Evolutionary conservation across 2,113 vertebrate species (phyloP), one percentile per base, ranked within the genome.

Genomic region (Limnothrissa miodon): DNA sequence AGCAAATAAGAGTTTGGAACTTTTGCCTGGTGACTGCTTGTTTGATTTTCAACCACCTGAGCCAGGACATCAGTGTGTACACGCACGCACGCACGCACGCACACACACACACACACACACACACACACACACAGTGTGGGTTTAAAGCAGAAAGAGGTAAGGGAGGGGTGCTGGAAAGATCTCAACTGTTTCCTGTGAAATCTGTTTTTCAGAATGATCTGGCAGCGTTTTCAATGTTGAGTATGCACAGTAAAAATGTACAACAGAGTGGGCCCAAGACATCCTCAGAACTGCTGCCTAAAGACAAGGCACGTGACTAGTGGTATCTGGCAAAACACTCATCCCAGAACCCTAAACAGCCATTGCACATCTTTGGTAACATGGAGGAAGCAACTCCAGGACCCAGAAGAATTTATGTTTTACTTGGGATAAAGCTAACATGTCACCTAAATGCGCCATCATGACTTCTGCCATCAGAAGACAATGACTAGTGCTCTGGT

Each of bases 101-200:
- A 42, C 42, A 42, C 42, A 42, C 42, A 42, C 42, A 42, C 42
- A 42, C 42, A 42, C 42, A 42, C 42, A 42, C 42, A 42, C 2
- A 42, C 42, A 42, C 42, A 42, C 42, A 42, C 4, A 23, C n/a
- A n/a, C n/a, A 36, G 66, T 4, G 33, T 15, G 66, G 15, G 2
- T 29, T 10, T 74, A 5, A 5, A 5, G 15, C 9, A 0, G 33
- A 4, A 66, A 66, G n/a, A 15, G 29, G 59, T 13, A 74, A 74
- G 66, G 25, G 66, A 74, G 66, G 59, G 13, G 59, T 56, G 51
- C 21, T 56, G 51, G 51, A 56, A 2, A 66, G n/a, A 74, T 74
- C 66, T 74, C 66, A 74, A 74, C 66, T 74, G 66, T 74, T 74
- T 74, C 66, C 66, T 74, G 66, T 36, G 66, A 74, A 74, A 74